Evolutionary conservation across 2,113 vertebrate genomes (phyloP).

Genomic region (Nothobranchius kuhntae): DNA sequence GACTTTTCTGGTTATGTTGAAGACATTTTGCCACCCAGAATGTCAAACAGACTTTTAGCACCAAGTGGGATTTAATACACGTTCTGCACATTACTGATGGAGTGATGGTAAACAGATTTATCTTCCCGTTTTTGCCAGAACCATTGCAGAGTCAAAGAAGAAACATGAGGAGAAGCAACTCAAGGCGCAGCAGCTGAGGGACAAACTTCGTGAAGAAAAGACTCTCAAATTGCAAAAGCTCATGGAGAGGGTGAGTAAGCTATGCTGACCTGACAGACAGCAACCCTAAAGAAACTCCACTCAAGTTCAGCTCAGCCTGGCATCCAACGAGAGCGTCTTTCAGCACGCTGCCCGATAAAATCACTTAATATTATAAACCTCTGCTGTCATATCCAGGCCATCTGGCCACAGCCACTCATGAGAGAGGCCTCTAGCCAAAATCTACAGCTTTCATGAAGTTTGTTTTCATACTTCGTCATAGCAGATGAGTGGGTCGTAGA

Average conservation of each 20-base stretch:
- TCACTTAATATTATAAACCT: constrained; percentile 66
- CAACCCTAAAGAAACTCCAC: constrained; percentile 34
- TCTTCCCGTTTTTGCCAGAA: constrained; percentile 81
- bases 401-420: constrained; percentile 58
- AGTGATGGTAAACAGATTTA: not conserved
- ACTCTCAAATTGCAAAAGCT: constrained; percentile 96
- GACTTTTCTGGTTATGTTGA: too few species aligned
- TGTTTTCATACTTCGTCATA: constrained; percentile 63
- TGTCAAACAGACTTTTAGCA: constrained; percentile 20
- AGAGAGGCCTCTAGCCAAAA: constrained; percentile 63
- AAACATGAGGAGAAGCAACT: constrained; percentile 99
- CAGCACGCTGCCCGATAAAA: constrained; percentile 63
- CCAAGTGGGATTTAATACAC: constrained; percentile 17
- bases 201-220: constrained; percentile 97
- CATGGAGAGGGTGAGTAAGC: constrained; percentile 90
- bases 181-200: constrained; percentile 97
- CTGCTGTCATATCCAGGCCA: constrained; percentile 51
- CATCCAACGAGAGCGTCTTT: constrained; percentile 60
- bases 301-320: constrained; percentile 37
- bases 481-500: constrained; percentile 52
- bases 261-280: constrained; percentile 41
- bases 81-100: constrained; percentile 25
- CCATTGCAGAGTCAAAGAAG: constrained; percentile 99
- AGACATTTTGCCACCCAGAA: constrained; percentile 28
- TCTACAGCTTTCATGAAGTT: constrained; percentile 72